Percentiles rank a stretch among this genome's conserved stretches.
These are phyloP conservation scores for Ochropleura leucogaster DNA, from an alignment of 2,888 invertebrate genomes.

Conservation along the genomic window DNA sequence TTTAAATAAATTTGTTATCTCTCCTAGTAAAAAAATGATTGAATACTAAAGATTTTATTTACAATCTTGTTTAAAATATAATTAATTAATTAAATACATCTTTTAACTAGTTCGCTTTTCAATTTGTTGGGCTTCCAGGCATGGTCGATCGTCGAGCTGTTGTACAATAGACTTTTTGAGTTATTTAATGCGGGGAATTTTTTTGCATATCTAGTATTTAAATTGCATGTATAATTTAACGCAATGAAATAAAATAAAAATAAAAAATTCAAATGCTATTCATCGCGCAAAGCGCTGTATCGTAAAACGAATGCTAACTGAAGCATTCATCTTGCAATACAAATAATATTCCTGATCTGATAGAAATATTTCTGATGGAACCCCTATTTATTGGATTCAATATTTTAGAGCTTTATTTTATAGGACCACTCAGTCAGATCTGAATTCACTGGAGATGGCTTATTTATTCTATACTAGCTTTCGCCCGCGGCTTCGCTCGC, in stretches of 20 bases:
- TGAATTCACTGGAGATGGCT: constrained; percentile 8
- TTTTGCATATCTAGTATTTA: neutral
- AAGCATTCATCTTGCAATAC: constrained; percentile 4
- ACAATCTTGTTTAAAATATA: too few relatives aligned
- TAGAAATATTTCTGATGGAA: constrained; percentile 19
- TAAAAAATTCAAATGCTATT: neutral
- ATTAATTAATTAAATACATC: too few relatives aligned
- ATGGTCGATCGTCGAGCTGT: too few relatives aligned
- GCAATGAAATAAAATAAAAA: neutral
- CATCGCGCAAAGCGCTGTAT: neutral
- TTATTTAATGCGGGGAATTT: neutral
- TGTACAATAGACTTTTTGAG: neutral
- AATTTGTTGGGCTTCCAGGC: neutral
- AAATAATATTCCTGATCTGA: constrained; percentile 14
- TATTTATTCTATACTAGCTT: too few relatives aligned
- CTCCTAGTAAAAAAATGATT: too few relatives aligned
- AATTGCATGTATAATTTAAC: neutral
- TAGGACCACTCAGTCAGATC: constrained; percentile 4
- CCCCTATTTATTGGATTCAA: constrained; percentile 37
- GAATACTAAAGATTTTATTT: too few relatives aligned
- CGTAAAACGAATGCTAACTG: too few relatives aligned
- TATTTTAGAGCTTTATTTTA: constrained; percentile 29
- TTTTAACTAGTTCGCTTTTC: too few relatives aligned
- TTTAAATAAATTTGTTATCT: too few relatives aligned
- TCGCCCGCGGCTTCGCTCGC: too few relatives aligned